phyloP scores from a whole-genome alignment of 2,113 vertebrate species.

The Nansenia antarctica region DNA sequence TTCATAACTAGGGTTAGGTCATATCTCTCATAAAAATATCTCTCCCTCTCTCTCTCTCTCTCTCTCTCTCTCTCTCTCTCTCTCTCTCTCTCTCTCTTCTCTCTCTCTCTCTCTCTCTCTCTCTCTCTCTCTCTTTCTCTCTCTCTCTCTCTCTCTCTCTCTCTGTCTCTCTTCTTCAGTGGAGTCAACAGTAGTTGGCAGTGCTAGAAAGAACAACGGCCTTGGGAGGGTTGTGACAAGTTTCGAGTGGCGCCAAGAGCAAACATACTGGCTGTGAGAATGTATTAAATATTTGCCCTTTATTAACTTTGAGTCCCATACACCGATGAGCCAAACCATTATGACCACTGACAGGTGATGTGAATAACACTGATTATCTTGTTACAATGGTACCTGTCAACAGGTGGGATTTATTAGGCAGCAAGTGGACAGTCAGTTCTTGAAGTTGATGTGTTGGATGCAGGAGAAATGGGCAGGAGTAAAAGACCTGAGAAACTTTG shows the following conservation, averaged over 20 bases:
- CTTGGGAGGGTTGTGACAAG: not conserved
- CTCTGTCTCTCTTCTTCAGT: conserved; percentile 4
- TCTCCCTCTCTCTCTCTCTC: conserved; percentile 14
- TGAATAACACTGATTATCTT: too few species aligned
- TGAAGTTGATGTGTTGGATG: too few species aligned
- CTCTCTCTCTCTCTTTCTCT: conserved; percentile 7
- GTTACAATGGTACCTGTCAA: too few species aligned
- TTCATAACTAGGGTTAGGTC: too few species aligned
- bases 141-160: conserved; percentile 21
- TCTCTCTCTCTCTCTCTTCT: conserved; percentile 9
- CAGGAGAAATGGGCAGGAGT: too few species aligned
- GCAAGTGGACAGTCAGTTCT: too few species aligned
- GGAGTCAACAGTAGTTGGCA: not conserved
- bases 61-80: conserved; percentile 5
- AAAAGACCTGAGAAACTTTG: too few species aligned
- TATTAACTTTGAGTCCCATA: too few species aligned
- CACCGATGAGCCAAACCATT: too few species aligned
- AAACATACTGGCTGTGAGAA: not conserved
- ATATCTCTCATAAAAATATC: too few species aligned
- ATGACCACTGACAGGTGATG: too few species aligned
- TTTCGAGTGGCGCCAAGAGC: not conserved
- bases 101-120: not conserved
- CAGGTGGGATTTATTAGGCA: too few species aligned
- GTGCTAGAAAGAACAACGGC: not conserved
- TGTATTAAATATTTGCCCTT: not conserved